A percentile compares a stretch with the other conserved stretches of the same genome.
phyloP scores from a whole-genome alignment of 2,888 invertebrate species.

The Zaprionus bogoriensis region DNA sequence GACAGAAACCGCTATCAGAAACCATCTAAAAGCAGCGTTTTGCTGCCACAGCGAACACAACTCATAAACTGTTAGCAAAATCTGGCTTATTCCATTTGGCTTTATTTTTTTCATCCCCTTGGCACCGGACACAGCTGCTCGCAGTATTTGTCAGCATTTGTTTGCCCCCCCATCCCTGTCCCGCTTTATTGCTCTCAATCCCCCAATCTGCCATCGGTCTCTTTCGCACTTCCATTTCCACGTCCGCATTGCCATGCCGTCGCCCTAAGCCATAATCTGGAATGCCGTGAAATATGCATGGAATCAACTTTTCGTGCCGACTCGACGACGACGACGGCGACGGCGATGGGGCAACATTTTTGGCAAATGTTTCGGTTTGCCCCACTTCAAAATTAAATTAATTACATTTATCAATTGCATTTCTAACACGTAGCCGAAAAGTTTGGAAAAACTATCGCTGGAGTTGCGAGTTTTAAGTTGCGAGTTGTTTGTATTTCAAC shows the following conservation, averaged over 20 bases:
- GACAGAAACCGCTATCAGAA: too few relatives aligned
- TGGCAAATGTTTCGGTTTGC: conserved; percentile 14
- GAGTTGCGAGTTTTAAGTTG: neutral
- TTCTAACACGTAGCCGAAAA: neutral
- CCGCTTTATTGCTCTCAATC: neutral
- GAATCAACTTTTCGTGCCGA: conserved; percentile 29
- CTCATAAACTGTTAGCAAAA: conserved; percentile 14
- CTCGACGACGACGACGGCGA: neutral
- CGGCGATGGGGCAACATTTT: conserved; percentile 7
- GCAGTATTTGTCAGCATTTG: conserved; percentile 54
- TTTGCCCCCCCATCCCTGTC: conserved; percentile 13
- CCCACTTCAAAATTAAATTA: conserved; percentile 37
- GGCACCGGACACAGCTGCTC: conserved; percentile 1
- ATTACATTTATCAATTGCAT: conserved; percentile 42
- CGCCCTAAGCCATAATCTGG: conserved; percentile 46
- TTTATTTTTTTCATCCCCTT: neutral
- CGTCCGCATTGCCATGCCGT: neutral
- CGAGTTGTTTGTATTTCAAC: neutral
- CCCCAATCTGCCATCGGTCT: too few relatives aligned
- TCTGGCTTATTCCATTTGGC: neutral
- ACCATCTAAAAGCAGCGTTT: neutral
- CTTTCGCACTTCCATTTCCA: too few relatives aligned
- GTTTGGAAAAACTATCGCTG: neutral
- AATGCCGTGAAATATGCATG: conserved; percentile 36
- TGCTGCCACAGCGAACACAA: neutral